Evolutionary conservation across 2,113 vertebrate species (phyloP), one percentile per base, ranked within the genome.

Genomic region (Blennius ocellaris): DNA sequence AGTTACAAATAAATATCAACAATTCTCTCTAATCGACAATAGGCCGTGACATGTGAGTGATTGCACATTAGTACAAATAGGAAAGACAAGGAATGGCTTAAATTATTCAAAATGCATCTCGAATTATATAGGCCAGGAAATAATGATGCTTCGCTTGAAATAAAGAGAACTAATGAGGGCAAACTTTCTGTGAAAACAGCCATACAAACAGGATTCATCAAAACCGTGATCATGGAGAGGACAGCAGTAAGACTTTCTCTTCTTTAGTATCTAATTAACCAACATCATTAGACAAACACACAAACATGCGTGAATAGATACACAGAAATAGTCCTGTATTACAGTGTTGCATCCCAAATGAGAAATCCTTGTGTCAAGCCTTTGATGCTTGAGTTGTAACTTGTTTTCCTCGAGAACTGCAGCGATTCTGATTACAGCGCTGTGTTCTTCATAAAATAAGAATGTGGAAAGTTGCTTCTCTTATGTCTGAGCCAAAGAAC

Each of bases 101-200:
- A 62, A 56, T 62, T 15, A 50, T 72, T 71, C 67, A 64, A 59
- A 65, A 30, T 48, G 36, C 16, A 66, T 69, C 36, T 73, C 41
- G 66, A 55, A 61, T 52, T 60, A 63, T 59, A 68, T 53, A 43
- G 66, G 54, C n/a, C 11, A 17, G 30, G 62, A 47, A 58, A 52
- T 39, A 39, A 52, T 59, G n/a, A 10, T 4, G 17, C 11, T 44
- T 54, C 16, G 59, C 17, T 54, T 58, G 15, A 57, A 66, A 76
- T 55, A 44, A 69, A 63, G 50, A 69, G 21, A 30, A 30, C 21
- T 2, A 30, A 30, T 30, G 21, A 30, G 21, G 21, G 21, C 21
- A 30, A 30, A 30, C 21, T 30, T 30, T 30, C 21, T 30, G 2
- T 30, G 21, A 30, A 30, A 30, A 30, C 21, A 30, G 21, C 21